Conservation (phyloP, 2,797 vertebrate species). For the Columba guinea region DNA sequence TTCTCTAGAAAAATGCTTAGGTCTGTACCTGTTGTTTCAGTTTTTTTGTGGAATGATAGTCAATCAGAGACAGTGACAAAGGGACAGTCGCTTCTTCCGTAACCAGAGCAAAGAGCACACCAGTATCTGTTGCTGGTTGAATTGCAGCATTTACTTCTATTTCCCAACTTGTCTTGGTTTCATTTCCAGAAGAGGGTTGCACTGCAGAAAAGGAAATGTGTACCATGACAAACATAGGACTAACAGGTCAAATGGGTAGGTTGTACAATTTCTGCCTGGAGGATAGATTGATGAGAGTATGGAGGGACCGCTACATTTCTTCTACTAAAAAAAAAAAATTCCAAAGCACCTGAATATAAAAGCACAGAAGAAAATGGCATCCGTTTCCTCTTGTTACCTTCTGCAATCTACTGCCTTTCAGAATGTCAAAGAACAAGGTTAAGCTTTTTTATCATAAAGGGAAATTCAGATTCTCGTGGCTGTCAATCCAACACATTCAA, state of each 20-base stretch:
- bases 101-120: slow-evolving; percentile 89
- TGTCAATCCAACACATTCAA: neutral
- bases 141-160: slow-evolving; percentile 83
- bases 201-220: slow-evolving; percentile 41
- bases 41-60: slow-evolving; percentile 87
- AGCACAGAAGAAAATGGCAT: neutral
- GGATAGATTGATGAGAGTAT: neutral
- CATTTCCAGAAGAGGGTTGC: slow-evolving; percentile 51
- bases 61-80: slow-evolving; percentile 87
- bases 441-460: neutral
- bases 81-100: slow-evolving; percentile 81
- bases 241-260: neutral
- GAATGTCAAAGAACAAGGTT: neutral
- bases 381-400: neutral
- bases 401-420: neutral
- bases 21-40: slow-evolving; percentile 86
- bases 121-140: slow-evolving; percentile 85
- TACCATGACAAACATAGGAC: neutral
- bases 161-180: slow-evolving; percentile 77
- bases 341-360: neutral
- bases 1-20: neutral
- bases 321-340: neutral
- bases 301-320: neutral
- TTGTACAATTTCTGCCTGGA: neutral
- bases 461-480: neutral